Conservation (phyloP, 1,140 invertebrate genomes). For the Heliconius melpomene region DNA sequence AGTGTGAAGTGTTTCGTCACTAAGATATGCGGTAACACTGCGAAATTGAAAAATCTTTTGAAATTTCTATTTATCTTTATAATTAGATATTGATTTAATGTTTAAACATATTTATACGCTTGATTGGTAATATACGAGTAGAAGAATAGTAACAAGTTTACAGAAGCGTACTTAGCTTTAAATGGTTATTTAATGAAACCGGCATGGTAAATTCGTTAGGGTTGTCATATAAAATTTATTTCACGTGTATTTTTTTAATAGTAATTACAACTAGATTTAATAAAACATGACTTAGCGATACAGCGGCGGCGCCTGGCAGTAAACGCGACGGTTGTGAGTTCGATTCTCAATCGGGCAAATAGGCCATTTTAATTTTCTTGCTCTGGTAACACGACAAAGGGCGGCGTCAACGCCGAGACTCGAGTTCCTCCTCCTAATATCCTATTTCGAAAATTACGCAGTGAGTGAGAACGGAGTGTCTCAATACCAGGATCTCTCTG, state of each 20-base stretch:
- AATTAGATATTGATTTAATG: background rate
- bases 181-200: slow-evolving; percentile 18
- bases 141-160: background rate
- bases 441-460: too few relatives aligned
- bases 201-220: background rate
- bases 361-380: too few relatives aligned
- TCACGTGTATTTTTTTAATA: background rate
- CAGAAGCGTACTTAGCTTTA: slow-evolving; percentile 5
- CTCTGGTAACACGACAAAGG: too few relatives aligned
- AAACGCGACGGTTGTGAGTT: too few relatives aligned
- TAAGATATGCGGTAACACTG: too few relatives aligned
- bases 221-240: background rate
- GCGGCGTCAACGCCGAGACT: too few relatives aligned
- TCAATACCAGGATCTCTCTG: background rate
- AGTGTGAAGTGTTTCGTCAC: too few relatives aligned
- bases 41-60: background rate
- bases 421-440: too few relatives aligned
- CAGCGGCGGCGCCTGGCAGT: too few relatives aligned
- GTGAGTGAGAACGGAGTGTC: background rate
- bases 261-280: background rate
- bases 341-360: too few relatives aligned
- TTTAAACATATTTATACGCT: background rate
- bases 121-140: background rate
- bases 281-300: too few relatives aligned
- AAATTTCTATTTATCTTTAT: background rate